These are phyloP conservation scores for Calliopum simillimum DNA, from an alignment of 2,888 invertebrate genomes.

Conservation along the genomic window DNA sequence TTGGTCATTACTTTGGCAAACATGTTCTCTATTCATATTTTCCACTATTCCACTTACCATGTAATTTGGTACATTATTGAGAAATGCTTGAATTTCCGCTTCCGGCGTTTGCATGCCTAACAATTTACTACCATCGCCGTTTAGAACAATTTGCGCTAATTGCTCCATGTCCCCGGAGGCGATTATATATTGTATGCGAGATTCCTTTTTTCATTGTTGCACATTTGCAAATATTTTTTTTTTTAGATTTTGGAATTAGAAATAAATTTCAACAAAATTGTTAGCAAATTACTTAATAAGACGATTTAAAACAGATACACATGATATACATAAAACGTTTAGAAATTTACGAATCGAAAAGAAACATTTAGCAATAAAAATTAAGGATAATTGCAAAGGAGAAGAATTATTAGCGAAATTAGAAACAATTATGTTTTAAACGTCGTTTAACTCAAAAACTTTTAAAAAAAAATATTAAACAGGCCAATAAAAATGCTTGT, in stretches of 20 bases:
- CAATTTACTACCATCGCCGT: conserved; percentile 86
- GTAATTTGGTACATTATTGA: conserved; percentile 87
- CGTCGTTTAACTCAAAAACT: too few species aligned
- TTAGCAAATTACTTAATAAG: conserved; percentile 17
- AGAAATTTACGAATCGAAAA: conserved; percentile 13
- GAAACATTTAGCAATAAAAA: background rate
- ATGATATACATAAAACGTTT: background rate
- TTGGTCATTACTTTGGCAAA: background rate
- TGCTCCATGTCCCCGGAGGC: conserved; percentile 87
- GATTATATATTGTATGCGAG: conserved; percentile 76
- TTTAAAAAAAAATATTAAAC: too few species aligned
- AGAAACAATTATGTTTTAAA: too few species aligned
- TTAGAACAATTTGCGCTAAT: conserved; percentile 87
- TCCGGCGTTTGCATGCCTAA: conserved; percentile 78
- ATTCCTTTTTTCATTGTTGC: conserved; percentile 68
- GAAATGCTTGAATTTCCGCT: conserved; percentile 85
- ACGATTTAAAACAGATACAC: conserved; percentile 29
- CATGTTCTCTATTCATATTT: background rate
- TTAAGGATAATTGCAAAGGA: background rate
- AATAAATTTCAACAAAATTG: conserved; percentile 20
- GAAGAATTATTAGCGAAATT: conserved; percentile 15
- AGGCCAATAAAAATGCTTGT: too few species aligned
- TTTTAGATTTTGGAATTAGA: background rate
- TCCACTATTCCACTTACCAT: conserved; percentile 73
- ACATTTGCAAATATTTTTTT: conserved; percentile 6